Percentiles rank a stretch among this genome's conserved stretches.
phyloP scores from a whole-genome alignment of 2,888 invertebrate genomes.

The Conops quadrifasciatus region DNA sequence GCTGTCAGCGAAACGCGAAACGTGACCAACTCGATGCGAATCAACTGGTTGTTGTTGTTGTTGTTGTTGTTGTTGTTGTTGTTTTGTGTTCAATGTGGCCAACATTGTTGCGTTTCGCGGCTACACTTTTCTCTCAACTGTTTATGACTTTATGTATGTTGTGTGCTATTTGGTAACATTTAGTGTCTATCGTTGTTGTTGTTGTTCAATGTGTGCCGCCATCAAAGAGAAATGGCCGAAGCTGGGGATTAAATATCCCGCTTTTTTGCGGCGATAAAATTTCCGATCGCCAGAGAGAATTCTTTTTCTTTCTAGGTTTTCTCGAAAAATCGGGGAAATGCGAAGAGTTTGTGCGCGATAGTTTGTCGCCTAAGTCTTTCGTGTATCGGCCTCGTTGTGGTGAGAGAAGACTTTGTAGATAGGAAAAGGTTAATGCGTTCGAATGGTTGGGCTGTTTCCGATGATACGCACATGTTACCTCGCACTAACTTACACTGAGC shows the following conservation, averaged over 20 bases:
- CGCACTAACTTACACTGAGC: conserved; percentile 63
- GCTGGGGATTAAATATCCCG: background rate
- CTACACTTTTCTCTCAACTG: background rate
- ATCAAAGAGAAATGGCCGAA: conserved; percentile 6
- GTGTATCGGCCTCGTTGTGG: too few species aligned
- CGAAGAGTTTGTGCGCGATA: too few species aligned
- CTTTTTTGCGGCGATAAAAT: background rate
- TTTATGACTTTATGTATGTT: background rate
- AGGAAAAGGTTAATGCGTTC: too few species aligned
- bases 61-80: conserved; percentile 18
- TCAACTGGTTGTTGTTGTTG: conserved; percentile 8
- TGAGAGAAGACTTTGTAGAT: too few species aligned
- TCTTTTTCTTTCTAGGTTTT: too few species aligned
- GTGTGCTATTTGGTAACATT: too few species aligned
- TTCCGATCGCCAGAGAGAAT: too few species aligned
- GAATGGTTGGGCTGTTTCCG: background rate
- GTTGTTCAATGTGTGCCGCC: background rate
- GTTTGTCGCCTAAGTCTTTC: too few species aligned
- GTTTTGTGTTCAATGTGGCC: too few species aligned
- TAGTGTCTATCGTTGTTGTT: background rate
- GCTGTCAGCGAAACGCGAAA: conserved; percentile 2
- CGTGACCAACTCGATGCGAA: conserved; percentile 24
- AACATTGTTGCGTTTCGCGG: background rate
- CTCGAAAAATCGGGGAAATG: too few species aligned
- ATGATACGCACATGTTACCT: too few species aligned